Base-by-base conservation (phyloP, 2,797 vertebrate species). In the Moxostoma hubbsi region DNA sequence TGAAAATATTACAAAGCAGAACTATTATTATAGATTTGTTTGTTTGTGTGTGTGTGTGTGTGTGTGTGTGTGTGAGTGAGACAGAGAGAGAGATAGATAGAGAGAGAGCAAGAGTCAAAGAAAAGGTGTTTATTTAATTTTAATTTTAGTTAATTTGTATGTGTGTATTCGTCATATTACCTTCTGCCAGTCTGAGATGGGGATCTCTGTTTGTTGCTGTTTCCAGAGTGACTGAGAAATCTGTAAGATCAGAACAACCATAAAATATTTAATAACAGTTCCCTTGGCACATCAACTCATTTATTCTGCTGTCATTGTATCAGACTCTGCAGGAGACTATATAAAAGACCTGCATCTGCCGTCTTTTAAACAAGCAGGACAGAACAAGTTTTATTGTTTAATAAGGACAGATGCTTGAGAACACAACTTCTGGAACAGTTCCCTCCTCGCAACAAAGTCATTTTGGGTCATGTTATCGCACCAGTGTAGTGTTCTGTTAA, bases 181-280 rank as follows among this genome's bases (percentile, higher is more conserved):
- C 96, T 97, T 73, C 96, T 95, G 71, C 95, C 89, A 0, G 93
- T 89, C 83, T 97, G 96, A 86, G 93, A 71, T 0, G 91, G 89
- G 57, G 95, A 93, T 85, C 95, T 95, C 6, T 93, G 93, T 85
- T 96, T 96, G 90, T 89, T 96, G 91, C 94, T 93, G 89, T 92
- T 90, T 87, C 94, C 93, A 1, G 96, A 96, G 85, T 97, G 96
- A 90, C 95, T 97, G 50, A 98, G 91, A 83, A 98, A 96, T 85
- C 97, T 95, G 87, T 47, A 83, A 58, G 58, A 8, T 51, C 1
- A 67, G 1, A 36, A 50, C 43, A 53, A 54, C 36, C 7, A 54
- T 12, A 15, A 10, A 1, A 1, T 53, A 9, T 77, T 43, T 36
- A 8, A 51, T 49, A 51, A 61, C 61, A 64, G 9, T 12, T 8